Conservation (phyloP, 1,140 invertebrate genomes). For the Pollicipes pollicipes region DNA sequence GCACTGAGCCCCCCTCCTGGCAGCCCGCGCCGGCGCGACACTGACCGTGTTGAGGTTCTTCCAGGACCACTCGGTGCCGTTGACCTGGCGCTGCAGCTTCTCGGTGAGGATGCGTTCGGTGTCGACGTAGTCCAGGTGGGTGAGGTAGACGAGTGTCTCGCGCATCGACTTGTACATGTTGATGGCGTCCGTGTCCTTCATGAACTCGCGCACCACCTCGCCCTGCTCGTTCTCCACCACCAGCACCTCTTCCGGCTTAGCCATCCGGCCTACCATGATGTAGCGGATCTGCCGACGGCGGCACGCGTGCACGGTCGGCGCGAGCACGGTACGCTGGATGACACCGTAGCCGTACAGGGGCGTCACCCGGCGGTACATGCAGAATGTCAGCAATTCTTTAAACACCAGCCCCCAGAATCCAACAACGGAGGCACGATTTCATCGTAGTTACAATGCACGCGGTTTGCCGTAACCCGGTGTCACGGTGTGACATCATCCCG, state of each 20-base stretch:
- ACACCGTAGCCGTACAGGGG: too few relatives aligned
- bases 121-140: constrained; percentile 93
- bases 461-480: too few relatives aligned
- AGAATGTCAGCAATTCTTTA: too few relatives aligned
- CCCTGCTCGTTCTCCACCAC: constrained; percentile 99
- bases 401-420: too few relatives aligned
- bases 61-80: constrained; percentile 98
- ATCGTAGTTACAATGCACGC: too few relatives aligned
- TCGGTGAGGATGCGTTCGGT: constrained; percentile 99
- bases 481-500: too few relatives aligned
- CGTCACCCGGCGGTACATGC: too few relatives aligned
- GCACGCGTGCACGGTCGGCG: too few relatives aligned
- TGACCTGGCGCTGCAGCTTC: constrained; percentile 94
- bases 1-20: too few relatives aligned
- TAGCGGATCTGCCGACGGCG: constrained; percentile 48
- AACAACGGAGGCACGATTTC: too few relatives aligned
- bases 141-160: constrained; percentile 95
- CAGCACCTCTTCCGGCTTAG: constrained; percentile 99
- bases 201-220: constrained; percentile 96
- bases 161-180: constrained; percentile 99
- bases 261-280: constrained; percentile 99
- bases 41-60: constrained; percentile 84
- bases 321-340: too few relatives aligned
- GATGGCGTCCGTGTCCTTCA: constrained; percentile 99
- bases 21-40: too few relatives aligned